Evolutionary conservation across 2,113 vertebrate species (phyloP), one percentile per base, ranked within the genome.

Genomic region (Brachypodius melanocephalos): DNA sequence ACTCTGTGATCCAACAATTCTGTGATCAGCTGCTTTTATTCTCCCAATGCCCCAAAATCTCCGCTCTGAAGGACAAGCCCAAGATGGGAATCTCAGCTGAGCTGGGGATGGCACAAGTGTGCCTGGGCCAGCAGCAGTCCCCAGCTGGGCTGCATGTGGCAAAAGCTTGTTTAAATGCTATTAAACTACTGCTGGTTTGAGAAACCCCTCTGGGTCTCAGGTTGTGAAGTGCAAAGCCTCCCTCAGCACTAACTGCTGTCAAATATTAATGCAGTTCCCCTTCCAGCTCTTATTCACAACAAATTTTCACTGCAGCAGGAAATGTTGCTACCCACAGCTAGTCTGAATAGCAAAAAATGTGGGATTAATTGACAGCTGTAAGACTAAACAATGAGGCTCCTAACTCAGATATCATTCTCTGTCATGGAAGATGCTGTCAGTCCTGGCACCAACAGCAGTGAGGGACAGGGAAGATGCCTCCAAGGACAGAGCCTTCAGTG

Each of bases 271-370:
- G 91, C 61, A 78, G 49, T 62, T 96, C 94, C 88, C 79, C 52
- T 93, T 88, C 82, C 93, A 95, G 89, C 80, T 92, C 93, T 93
- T 84, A 80, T 69, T 96, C 95, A 90, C 93, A 95, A 79, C 88
- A 93, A 62, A 45, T 88, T 86, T 71, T 88, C 85, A n/a, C 48
- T 91, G 85, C 93, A 95, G 89, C 85, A 69, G 93, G 95, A 93
- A 96, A 91, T 28, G 40, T 76, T 76, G 57, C 93, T 95, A 81
- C 92, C 88, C 93, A 96, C 90, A 94, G 92, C 45, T 62, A 84
- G 88, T 51, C 86, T 93, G 93, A 91, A 84, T 54, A 81, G 88
- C 82, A 58, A 43, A 40, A 86, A 92, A 90, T 73, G 89, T 89
- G 73, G 79, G 85, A 72, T 91, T 94, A 85, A 96, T 84, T 93